Evolutionary conservation across 2,797 vertebrate genomes (phyloP).

Genomic region (Diceros bicornis): DNA sequence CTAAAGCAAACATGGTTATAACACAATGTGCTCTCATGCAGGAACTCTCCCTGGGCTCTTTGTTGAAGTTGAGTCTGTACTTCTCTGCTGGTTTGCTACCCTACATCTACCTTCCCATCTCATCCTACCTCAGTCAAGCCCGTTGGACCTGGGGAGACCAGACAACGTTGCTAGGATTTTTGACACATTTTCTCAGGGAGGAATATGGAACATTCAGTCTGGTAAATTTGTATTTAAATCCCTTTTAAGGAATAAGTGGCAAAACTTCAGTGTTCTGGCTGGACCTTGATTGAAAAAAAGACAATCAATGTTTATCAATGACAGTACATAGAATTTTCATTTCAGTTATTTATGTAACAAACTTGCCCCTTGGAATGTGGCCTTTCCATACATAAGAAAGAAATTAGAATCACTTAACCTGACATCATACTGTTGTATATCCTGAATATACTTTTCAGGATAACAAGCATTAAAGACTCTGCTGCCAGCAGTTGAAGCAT

Average conservation of each 20-base stretch:
- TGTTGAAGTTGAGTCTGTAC: conserved; percentile 91
- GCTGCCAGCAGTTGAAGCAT: not conserved
- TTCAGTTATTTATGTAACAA: not conserved
- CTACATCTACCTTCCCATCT: conserved; percentile 96
- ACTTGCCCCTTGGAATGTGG: conserved; percentile 60
- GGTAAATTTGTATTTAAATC: conserved; percentile 85
- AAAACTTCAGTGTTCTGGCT: not conserved
- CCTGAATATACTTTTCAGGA: conserved; percentile 24
- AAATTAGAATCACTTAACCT: conserved; percentile 59
- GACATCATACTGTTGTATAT: not conserved
- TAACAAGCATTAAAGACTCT: not conserved
- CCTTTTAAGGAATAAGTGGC: not conserved
- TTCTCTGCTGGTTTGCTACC: conserved; percentile 95
- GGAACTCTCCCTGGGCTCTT: conserved; percentile 91
- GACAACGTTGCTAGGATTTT: conserved; percentile 94
- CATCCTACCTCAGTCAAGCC: conserved; percentile 94
- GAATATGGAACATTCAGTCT: conserved; percentile 98
- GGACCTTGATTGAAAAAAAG: not conserved
- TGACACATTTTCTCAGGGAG: conserved; percentile 96
- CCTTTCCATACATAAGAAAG: not conserved
- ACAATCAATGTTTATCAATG: not conserved
- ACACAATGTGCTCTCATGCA: conserved; percentile 87
- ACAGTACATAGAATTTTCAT: conserved; percentile 10
- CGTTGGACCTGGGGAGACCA: conserved; percentile 99
- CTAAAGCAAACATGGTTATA: conserved; percentile 84